phyloP scores from a whole-genome alignment of 1,140 invertebrate genomes.

The Grapholita molesta region DNA sequence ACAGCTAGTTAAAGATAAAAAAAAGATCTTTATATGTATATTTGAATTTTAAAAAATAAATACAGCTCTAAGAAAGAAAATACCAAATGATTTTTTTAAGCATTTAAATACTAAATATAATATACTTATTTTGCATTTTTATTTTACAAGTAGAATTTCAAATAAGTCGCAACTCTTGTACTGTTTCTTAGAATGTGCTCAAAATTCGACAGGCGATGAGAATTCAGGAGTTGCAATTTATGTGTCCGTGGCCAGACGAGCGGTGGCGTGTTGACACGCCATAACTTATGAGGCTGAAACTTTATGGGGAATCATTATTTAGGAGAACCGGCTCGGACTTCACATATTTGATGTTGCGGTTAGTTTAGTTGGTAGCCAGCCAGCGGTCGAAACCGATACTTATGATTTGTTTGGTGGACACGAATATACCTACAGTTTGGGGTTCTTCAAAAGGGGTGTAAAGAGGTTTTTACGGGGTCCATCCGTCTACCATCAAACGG shows the following conservation, averaged over 20 bases:
- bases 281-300: not conserved
- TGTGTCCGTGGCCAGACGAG: not conserved
- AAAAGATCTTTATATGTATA: too few relatives aligned
- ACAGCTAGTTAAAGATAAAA: too few relatives aligned
- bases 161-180: not conserved
- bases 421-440: too few relatives aligned
- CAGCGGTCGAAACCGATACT: not conserved
- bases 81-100: too few relatives aligned
- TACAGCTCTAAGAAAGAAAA: too few relatives aligned
- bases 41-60: too few relatives aligned
- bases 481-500: too few relatives aligned
- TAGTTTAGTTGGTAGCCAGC: not conserved
- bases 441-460: too few relatives aligned
- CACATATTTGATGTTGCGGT: not conserved
- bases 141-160: too few relatives aligned
- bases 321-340: not conserved
- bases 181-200: not conserved
- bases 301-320: conserved; percentile 3
- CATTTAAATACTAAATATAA: too few relatives aligned
- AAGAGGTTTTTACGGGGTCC: too few relatives aligned
- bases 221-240: not conserved
- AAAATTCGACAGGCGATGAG: not conserved
- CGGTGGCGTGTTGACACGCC: not conserved
- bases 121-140: too few relatives aligned
- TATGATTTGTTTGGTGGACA: not conserved